phyloP scores from a whole-genome alignment of 2,797 vertebrate species.

The Pterois miles region DNA sequence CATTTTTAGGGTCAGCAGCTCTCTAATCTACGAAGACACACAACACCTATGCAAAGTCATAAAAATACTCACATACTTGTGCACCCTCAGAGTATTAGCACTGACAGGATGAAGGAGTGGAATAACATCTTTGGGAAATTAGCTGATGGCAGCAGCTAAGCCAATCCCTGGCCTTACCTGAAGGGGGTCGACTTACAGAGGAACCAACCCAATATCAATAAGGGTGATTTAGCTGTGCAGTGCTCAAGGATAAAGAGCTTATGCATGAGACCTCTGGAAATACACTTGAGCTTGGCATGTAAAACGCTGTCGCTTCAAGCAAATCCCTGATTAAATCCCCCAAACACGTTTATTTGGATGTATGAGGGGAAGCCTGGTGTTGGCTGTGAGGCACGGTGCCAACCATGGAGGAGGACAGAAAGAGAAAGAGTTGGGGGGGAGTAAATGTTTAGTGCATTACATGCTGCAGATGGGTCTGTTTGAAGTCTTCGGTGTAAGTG shows the following conservation, averaged over 20 bases:
- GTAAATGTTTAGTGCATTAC: slow-evolving; percentile 18
- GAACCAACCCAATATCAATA: slow-evolving; percentile 75
- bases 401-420: slow-evolving; percentile 46
- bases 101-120: slow-evolving; percentile 43
- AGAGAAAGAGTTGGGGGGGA: slow-evolving; percentile 1
- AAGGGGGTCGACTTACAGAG: slow-evolving; percentile 60
- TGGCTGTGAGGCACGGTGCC: slow-evolving; percentile 42
- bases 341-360: slow-evolving; percentile 67
- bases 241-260: slow-evolving; percentile 77
- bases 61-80: slow-evolving; percentile 8
- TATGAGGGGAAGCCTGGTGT: slow-evolving; percentile 53
- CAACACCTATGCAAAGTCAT: slow-evolving; percentile 26
- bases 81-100: slow-evolving; percentile 4
- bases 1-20: slow-evolving; percentile 41
- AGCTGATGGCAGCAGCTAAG: slow-evolving; percentile 66
- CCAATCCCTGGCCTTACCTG: slow-evolving; percentile 62
- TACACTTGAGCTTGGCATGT: slow-evolving; percentile 63
- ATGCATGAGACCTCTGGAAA: slow-evolving; percentile 74
- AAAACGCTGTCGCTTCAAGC: slow-evolving; percentile 71
- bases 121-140: slow-evolving; percentile 68
- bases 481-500: slow-evolving; percentile 45
- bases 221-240: slow-evolving; percentile 62
- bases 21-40: slow-evolving; percentile 25
- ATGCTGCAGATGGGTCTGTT: slow-evolving; percentile 47
- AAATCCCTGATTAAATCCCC: slow-evolving; percentile 75